Conservation (phyloP, 1,140 invertebrate genomes). For the Pararge aegeria region DNA sequence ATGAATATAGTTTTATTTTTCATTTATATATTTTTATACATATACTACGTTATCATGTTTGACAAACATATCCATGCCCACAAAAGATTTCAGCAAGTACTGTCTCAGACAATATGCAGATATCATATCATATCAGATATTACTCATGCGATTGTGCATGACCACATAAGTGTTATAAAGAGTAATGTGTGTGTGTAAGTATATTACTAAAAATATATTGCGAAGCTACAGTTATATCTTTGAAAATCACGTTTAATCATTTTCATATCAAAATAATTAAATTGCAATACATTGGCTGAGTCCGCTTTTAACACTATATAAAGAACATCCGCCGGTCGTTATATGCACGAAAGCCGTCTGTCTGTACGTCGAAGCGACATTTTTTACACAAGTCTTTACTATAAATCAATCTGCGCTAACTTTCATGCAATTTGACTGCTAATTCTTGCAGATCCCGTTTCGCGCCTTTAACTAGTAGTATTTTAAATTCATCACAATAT, state of each 20-base stretch:
- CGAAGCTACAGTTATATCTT: too few relatives aligned
- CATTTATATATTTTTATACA: too few relatives aligned
- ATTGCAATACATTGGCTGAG: constrained; percentile 15
- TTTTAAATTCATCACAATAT: background rate
- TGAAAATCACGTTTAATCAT: background rate
- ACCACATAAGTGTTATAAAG: too few relatives aligned
- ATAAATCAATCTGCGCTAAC: constrained; percentile 25
- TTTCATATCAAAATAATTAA: constrained; percentile 23
- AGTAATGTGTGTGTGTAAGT: too few relatives aligned
- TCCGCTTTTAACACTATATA: constrained; percentile 23
- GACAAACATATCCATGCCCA: too few relatives aligned
- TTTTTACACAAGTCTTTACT: constrained; percentile 26
- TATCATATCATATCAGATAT: too few relatives aligned
- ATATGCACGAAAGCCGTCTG: constrained; percentile 22
- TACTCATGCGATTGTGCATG: too few relatives aligned
- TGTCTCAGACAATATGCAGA: too few relatives aligned
- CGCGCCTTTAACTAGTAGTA: background rate
- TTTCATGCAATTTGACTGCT: constrained; percentile 34
- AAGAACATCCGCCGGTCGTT: constrained; percentile 25
- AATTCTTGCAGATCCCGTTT: constrained; percentile 17
- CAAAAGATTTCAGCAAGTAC: too few relatives aligned
- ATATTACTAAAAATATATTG: too few relatives aligned
- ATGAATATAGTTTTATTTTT: too few relatives aligned
- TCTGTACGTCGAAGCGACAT: constrained; percentile 22
- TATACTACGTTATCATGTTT: too few relatives aligned